phyloP scores from a whole-genome alignment of 2,888 invertebrate species.

The Agonopterix alstromeriana region DNA sequence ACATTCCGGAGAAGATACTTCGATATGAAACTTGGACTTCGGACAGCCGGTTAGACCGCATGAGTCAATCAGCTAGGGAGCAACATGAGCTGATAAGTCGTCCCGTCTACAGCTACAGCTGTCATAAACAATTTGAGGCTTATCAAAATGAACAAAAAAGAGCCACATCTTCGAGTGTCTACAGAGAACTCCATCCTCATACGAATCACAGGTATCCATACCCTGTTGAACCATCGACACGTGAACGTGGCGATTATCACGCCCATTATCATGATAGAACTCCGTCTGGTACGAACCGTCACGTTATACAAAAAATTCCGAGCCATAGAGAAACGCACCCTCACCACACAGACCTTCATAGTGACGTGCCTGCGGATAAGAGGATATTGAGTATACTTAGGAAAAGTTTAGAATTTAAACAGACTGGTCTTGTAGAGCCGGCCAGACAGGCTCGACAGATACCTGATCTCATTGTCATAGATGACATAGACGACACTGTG shows the following conservation, averaged over 20 bases:
- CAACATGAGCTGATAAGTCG: slow-evolving; percentile 62
- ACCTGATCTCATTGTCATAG: slow-evolving; percentile 70
- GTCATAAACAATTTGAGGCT: slow-evolving; percentile 62
- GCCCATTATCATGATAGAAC: slow-evolving; percentile 50
- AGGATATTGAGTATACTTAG: slow-evolving; percentile 82
- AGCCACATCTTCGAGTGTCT: slow-evolving; percentile 30
- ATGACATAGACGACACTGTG: slow-evolving; percentile 64
- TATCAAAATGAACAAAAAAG: slow-evolving; percentile 62
- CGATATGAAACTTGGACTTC: slow-evolving; percentile 66
- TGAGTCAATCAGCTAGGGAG: slow-evolving; percentile 52
- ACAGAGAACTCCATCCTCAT: slow-evolving; percentile 42
- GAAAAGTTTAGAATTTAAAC: slow-evolving; percentile 82
- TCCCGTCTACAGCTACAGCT: slow-evolving; percentile 63
- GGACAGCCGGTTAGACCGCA: slow-evolving; percentile 61
- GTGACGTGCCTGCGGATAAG: slow-evolving; percentile 79
- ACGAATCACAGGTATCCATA: slow-evolving; percentile 47
- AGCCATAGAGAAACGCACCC: slow-evolving; percentile 51
- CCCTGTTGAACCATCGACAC: slow-evolving; percentile 36
- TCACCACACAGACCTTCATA: slow-evolving; percentile 45
- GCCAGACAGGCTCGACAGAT: slow-evolving; percentile 63
- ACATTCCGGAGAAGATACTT: slow-evolving; percentile 70
- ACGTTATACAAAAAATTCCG: slow-evolving; percentile 59
- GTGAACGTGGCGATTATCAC: slow-evolving; percentile 52
- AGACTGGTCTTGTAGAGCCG: slow-evolving; percentile 71
- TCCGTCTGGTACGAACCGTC: slow-evolving; percentile 41